Base-by-base conservation (phyloP, 2,888 invertebrate genomes). In the Tiphia femorata region DNA sequence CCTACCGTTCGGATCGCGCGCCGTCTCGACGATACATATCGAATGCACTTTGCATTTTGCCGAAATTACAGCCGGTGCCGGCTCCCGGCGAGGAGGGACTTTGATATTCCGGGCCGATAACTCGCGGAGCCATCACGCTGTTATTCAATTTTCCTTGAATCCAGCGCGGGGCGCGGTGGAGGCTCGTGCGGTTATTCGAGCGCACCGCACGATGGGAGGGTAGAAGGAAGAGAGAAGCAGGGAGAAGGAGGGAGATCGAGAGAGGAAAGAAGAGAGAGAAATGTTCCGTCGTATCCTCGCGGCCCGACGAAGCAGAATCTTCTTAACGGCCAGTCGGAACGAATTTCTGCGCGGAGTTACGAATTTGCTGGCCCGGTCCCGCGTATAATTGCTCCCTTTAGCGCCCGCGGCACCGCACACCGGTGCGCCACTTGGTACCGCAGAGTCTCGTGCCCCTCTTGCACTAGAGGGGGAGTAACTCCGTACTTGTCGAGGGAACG, bases 101-200 rank as follows among this genome's bases (percentile, higher is more conserved):
- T 73, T 67, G 71, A 75, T 74, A 71, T 72, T 74, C 64, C 61
- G 51, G 49, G 50, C 50, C 69, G 73, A 70, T 69, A 74, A 62
- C 49, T 49, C 30, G 49, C 27, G 56, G 59, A 52, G 50, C 49
- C 61, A 53, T 46, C 58, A 46, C 23, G 60, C 46, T 49, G 52
- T 55, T 54, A 48, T 58, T 55, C 60, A 48, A 61, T 61, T 57
- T 56, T 58, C 52, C 49, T 12, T 14, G 33, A 33, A 33, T 12
- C 33, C 3, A 14, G 33, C 33, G 6, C n/a, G n/a, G n/a, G n/a
- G n/a, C n/a, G 14, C 25, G 25, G 6, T 25, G 6, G 5, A 5
- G 8, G 25, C 25, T 25, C 25, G 25, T 5, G 6, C 25, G 8
- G 25, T 3, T 33, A n/a, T 33, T 12, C 33, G 33, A 3, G n/a